These are phyloP conservation scores for Albula glossodonta DNA, from an alignment of 2,113 vertebrate genomes.

Conservation along the genomic window DNA sequence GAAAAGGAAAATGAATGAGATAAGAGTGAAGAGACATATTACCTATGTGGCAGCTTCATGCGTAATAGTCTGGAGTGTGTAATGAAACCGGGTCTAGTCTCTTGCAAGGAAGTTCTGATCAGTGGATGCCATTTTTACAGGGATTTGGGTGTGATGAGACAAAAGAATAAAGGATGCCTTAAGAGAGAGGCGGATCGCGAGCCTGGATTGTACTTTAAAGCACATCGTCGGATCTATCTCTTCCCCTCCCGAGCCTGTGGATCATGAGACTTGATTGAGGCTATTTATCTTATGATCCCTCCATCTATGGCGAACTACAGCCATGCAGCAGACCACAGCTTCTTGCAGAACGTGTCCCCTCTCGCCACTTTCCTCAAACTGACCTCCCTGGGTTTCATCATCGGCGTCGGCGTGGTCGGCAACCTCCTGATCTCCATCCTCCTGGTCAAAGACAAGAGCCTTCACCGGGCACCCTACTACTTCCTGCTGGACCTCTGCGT, in stretches of 20 bases:
- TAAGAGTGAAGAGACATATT: conserved; percentile 37
- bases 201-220: conserved; percentile 95
- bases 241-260: conserved; percentile 81
- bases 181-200: conserved; percentile 79
- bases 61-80: conserved; percentile 36
- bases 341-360: conserved; percentile 99
- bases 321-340: conserved; percentile 99
- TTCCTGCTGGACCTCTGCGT: conserved; percentile 98
- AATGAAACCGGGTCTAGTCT: conserved; percentile 54
- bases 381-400: conserved; percentile 99
- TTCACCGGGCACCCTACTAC: conserved; percentile 98
- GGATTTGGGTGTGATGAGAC: conserved; percentile 79
- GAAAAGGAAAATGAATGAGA: conserved; percentile 40
- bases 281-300: conserved; percentile 95
- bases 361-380: conserved; percentile 99
- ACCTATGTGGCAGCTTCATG: conserved; percentile 35
- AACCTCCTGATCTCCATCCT: conserved; percentile 99
- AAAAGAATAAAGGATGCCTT: conserved; percentile 84
- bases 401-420: conserved; percentile 97
- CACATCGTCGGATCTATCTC: conserved; percentile 95
- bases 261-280: conserved; percentile 98
- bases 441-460: conserved; percentile 99
- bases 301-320: conserved; percentile 99
- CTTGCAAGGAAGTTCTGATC: conserved; percentile 61
- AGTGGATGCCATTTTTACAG: conserved; percentile 70